Conservation (phyloP, 2,888 invertebrate species). For the Syrphus vitripennis region DNA sequence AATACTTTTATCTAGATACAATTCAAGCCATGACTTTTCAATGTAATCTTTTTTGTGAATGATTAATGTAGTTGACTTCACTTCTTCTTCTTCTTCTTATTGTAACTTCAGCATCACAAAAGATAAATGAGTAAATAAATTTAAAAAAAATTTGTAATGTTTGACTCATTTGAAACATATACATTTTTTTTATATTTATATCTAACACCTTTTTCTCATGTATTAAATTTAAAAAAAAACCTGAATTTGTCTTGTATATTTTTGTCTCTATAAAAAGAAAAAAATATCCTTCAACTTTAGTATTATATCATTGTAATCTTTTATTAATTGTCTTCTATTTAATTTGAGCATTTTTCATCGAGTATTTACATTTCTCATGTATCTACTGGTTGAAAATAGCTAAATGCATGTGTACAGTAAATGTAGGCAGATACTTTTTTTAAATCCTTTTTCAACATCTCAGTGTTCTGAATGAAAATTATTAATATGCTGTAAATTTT, state of each 20-base stretch:
- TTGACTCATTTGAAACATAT: neutral
- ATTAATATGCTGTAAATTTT: neutral
- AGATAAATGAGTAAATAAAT: constrained; percentile 2
- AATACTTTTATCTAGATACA: constrained; percentile 15
- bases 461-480: neutral
- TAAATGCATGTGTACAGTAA: constrained; percentile 33
- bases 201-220: neutral
- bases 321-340: neutral
- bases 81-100: constrained; percentile 37
- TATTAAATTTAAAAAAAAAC: neutral
- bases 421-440: neutral
- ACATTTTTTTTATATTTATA: neutral
- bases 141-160: neutral
- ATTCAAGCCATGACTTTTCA: constrained; percentile 39
- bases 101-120: neutral
- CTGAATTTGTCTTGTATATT: neutral
- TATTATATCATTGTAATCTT: neutral
- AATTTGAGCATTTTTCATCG: neutral
- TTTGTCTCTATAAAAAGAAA: neutral
- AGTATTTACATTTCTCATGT: neutral
- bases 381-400: neutral
- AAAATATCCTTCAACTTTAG: neutral
- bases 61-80: constrained; percentile 42
- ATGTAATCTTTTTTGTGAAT: constrained; percentile 55
- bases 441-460: neutral